A percentile compares a stretch with the other conserved stretches of the same genome.
These are phyloP conservation scores for Anas platyrhynchos DNA, from an alignment of 2,113 vertebrate species.

Conservation along the genomic window DNA sequence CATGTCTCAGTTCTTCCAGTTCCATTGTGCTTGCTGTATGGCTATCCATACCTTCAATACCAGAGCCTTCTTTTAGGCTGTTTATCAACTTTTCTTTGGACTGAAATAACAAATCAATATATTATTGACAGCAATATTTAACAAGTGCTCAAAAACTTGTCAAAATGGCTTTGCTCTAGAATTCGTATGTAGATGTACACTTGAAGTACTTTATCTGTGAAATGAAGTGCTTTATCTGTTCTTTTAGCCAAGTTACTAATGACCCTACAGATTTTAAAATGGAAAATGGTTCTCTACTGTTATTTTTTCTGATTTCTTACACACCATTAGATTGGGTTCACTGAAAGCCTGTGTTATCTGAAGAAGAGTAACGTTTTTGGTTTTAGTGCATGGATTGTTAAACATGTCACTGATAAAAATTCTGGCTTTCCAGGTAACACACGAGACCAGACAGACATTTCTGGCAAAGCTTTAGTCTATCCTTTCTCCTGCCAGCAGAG, in stretches of 20 bases:
- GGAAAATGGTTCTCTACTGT: not conserved
- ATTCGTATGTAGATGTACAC: not conserved
- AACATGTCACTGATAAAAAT: not conserved
- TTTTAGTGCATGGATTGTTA: not conserved
- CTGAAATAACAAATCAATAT: conserved; percentile 68
- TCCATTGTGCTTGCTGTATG: conserved; percentile 82
- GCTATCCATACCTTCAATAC: conserved; percentile 89
- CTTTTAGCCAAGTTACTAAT: not conserved
- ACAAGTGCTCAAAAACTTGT: not conserved
- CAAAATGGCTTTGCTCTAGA: not conserved
- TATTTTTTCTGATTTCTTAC: not conserved
- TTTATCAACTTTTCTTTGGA: conserved; percentile 99
- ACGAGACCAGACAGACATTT: not conserved
- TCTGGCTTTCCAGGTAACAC: not conserved
- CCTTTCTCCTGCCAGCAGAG: not conserved
- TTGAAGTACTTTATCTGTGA: not conserved
- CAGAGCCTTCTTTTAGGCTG: conserved; percentile 97
- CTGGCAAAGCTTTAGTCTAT: not conserved
- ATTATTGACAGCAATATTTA: not conserved
- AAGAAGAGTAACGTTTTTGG: not conserved
- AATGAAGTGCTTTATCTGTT: not conserved
- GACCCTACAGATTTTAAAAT: not conserved
- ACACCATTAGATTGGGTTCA: not conserved
- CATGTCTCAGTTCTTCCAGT: conserved; percentile 92
- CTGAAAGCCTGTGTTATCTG: not conserved